Evolutionary conservation across 2,797 vertebrate genomes (phyloP), one percentile per base, ranked within the genome.

Genomic region (Gymnocypris eckloni): DNA sequence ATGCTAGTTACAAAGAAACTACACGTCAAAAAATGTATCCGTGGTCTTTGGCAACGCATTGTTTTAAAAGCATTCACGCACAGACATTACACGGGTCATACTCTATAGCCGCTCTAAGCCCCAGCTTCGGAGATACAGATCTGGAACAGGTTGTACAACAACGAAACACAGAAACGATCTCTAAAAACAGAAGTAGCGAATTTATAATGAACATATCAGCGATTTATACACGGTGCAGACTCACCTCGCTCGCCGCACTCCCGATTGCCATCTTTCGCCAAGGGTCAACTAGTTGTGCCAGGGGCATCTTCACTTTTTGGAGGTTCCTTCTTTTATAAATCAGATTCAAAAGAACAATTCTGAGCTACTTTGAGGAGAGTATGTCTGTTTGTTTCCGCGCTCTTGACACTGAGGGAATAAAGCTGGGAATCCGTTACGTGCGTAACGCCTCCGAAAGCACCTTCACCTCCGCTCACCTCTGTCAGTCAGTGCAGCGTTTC

Each of bases 181-280:
- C 12, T 28, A 75, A 50, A 67, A 54, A 56, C 61, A 76, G 45
- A 77, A 82, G 71, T 81, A 37, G 33, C 6, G 56, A 18, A 45
- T 54, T 28, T 69, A 13, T 76, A 67, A 76, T 48, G 15, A 77
- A 59, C 39, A 71, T 50, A 2, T 64, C 25, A 25, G 64, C 20
- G 54, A 75, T 43, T 50, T 4, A 73, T 83, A 15, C 2, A 4
- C 33, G 43, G 16, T 16, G 0, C 4, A 10, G 28, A 37, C 95
- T 95, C 92, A 96, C 96, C 95, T 96, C 95, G 87, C 90, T 97
- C 86, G 95, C 92, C 33, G 95, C 91, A 87, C 94, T 96, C 91
- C 96, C 97, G 92, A 98, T 93, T 90, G 97, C 96, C 97, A 98
- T 96, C 95, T 98, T 99, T 95, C 97, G 96, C 98, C 98, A 99